These are phyloP conservation scores for Penaeus japonicus DNA, from an alignment of 1,140 invertebrate species.

Conservation along the genomic window DNA sequence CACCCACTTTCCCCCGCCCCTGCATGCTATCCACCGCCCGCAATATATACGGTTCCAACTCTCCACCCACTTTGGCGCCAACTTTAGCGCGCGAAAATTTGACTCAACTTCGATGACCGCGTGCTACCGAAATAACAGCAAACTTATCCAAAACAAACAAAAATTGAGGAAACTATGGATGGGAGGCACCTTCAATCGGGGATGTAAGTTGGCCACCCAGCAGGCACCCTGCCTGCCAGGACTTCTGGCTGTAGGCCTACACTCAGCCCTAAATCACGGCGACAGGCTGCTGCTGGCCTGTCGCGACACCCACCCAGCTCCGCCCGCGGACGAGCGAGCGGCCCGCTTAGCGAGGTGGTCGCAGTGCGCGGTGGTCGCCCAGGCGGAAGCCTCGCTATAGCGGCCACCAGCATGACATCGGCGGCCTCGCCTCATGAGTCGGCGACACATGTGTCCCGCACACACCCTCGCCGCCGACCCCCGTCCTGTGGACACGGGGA, in stretches of 20 bases:
- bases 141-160: slow-evolving; percentile 37
- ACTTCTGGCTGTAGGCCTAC: neutral
- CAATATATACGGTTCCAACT: neutral
- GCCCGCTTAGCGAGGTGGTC: slow-evolving; percentile 18
- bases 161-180: slow-evolving; percentile 22
- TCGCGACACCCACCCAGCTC: neutral
- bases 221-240: neutral
- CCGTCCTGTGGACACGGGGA: neutral
- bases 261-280: neutral
- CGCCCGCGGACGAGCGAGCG: neutral
- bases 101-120: slow-evolving; percentile 37
- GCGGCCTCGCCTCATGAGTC: slow-evolving; percentile 38
- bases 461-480: slow-evolving; percentile 13
- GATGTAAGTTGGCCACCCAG: too few species aligned
- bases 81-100: slow-evolving; percentile 45
- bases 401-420: slow-evolving; percentile 36
- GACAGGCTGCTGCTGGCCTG: neutral
- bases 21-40: neutral
- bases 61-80: slow-evolving; percentile 22
- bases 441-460: slow-evolving; percentile 36
- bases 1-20: neutral
- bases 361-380: slow-evolving; percentile 18
- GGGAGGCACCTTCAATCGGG: too few species aligned
- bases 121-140: slow-evolving; percentile 34
- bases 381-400: slow-evolving; percentile 41